A percentile compares a stretch with the other conserved stretches of the same genome.
Evolutionary conservation across 2,797 vertebrate species (phyloP).

Genomic region (Dendrocincla tyrannina): DNA sequence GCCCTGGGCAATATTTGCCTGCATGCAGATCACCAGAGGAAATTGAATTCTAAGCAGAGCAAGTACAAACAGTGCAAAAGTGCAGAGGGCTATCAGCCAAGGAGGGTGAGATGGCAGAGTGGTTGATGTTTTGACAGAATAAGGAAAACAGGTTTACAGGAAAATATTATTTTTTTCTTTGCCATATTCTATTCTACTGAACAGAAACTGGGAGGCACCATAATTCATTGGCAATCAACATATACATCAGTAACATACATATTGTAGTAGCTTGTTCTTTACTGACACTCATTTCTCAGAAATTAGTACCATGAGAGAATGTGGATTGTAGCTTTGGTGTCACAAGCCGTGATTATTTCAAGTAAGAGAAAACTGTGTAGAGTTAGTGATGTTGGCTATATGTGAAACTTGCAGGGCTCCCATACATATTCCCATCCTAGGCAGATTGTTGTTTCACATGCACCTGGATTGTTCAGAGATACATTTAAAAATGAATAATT

Average conservation of each 20-base stretch:
- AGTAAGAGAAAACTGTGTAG: not conserved
- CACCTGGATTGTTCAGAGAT: not conserved
- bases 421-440: not conserved
- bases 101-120: not conserved
- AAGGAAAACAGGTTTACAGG: slow-evolving; percentile 39
- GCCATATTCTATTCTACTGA: not conserved
- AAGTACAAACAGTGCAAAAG: slow-evolving; percentile 59
- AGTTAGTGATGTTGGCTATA: not conserved
- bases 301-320: not conserved
- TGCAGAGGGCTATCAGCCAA: slow-evolving; percentile 9
- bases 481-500: not conserved
- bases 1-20: slow-evolving; percentile 60
- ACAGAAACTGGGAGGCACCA: not conserved
- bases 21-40: slow-evolving; percentile 59
- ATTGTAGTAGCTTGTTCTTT: not conserved
- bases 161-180: not conserved
- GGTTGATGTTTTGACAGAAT: not conserved
- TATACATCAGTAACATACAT: not conserved
- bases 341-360: not conserved
- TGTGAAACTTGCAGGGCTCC: not conserved
- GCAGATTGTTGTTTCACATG: not conserved
- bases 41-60: slow-evolving; percentile 66
- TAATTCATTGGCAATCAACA: not conserved
- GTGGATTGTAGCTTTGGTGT: not conserved
- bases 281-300: not conserved